phyloP scores from a whole-genome alignment of 2,113 vertebrate species.

The Emydocephalus ijimae region DNA sequence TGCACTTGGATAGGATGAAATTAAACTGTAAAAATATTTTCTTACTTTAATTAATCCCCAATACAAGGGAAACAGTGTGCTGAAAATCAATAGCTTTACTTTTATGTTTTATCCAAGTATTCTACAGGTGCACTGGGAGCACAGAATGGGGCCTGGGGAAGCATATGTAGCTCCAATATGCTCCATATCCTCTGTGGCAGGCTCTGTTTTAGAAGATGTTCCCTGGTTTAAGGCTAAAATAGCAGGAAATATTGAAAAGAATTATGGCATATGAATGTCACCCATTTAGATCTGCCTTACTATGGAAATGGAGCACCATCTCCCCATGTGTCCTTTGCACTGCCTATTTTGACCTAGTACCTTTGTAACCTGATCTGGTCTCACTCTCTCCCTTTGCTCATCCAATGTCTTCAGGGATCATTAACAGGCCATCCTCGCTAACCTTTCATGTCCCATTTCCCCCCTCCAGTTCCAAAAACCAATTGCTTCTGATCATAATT shows the following conservation, averaged over 20 bases:
- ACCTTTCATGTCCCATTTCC: background rate
- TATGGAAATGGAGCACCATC: background rate
- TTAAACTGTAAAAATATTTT: background rate
- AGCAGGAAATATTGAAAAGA: background rate
- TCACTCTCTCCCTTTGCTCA: too few species aligned
- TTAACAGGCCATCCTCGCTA: slow-evolving; percentile 24
- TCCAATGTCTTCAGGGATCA: background rate
- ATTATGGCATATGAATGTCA: background rate
- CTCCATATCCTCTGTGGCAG: background rate
- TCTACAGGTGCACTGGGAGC: background rate
- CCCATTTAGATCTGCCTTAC: background rate
- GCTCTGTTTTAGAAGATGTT: background rate
- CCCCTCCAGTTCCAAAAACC: slow-evolving; percentile 38
- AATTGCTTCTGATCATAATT: slow-evolving; percentile 58
- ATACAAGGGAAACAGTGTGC: background rate
- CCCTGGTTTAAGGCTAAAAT: background rate
- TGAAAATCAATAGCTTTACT: background rate
- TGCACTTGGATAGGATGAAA: background rate
- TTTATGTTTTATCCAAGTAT: background rate
- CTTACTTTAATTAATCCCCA: background rate
- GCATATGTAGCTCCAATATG: background rate
- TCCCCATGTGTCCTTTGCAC: too few species aligned
- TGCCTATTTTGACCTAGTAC: background rate
- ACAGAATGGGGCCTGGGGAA: background rate
- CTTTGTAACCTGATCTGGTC: background rate